A percentile compares a stretch with the other conserved stretches of the same genome.
Evolutionary conservation across 2,113 vertebrate species (phyloP).

Genomic region (Corvus moneduloides): DNA sequence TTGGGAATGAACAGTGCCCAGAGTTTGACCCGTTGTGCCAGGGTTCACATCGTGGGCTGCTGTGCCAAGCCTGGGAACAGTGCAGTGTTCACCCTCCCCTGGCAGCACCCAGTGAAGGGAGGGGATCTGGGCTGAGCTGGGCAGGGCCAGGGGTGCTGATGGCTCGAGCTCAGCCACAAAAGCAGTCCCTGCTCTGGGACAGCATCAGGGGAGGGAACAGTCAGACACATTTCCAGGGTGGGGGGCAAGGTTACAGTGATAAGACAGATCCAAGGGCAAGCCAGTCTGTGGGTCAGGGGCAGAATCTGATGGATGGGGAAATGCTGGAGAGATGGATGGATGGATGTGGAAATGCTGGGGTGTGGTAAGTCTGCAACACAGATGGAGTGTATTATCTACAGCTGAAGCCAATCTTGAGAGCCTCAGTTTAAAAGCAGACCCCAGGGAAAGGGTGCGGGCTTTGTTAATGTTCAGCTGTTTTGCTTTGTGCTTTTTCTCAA

Average conservation of each 20-base stretch:
- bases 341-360: too few species aligned
- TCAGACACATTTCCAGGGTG: background rate
- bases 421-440: background rate
- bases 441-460: accelerated
- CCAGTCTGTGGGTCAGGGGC: background rate
- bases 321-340: background rate
- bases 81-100: background rate
- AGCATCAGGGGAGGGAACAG: background rate
- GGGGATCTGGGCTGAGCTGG: background rate
- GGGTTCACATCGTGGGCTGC: background rate
- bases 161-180: background rate
- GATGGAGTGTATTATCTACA: background rate
- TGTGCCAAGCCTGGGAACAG: background rate
- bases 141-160: too few species aligned
- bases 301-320: background rate
- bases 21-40: background rate
- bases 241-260: background rate
- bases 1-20: background rate
- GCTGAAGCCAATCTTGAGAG: background rate
- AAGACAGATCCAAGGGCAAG: background rate
- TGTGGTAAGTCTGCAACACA: background rate
- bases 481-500: accelerated
- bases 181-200: background rate
- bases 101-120: accelerated
- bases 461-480: accelerated